Conservation (phyloP, 1,140 invertebrate genomes). For the Protaetia brevitarsis region DNA sequence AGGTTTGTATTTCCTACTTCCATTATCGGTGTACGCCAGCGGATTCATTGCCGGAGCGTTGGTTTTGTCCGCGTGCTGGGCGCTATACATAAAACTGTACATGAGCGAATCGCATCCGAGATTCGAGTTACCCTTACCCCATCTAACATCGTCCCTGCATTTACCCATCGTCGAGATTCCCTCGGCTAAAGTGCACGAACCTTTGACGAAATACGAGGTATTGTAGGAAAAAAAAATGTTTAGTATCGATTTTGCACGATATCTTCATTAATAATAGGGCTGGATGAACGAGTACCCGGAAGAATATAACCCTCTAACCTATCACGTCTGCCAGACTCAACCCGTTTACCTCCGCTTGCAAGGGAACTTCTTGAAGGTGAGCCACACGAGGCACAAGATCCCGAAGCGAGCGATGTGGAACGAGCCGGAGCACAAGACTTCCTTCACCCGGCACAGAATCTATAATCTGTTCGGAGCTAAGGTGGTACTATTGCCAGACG, state of each 20-base stretch:
- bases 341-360: constrained; percentile 83
- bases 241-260: background rate
- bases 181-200: constrained; percentile 53
- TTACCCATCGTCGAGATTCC: constrained; percentile 50
- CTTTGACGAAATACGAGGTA: constrained; percentile 57
- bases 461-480: constrained; percentile 70
- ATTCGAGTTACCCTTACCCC: too few relatives aligned
- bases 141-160: background rate
- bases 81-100: constrained; percentile 31
- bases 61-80: constrained; percentile 35
- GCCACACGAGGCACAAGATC: constrained; percentile 74
- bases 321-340: constrained; percentile 79
- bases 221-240: constrained; percentile 3
- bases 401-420: constrained; percentile 84
- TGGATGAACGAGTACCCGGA: constrained; percentile 86
- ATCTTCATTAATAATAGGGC: constrained; percentile 52
- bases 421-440: constrained; percentile 65
- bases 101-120: too few relatives aligned
- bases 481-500: constrained; percentile 68
- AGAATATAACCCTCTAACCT: constrained; percentile 74
- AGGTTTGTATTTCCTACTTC: constrained; percentile 38
- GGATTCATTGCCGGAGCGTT: constrained; percentile 44
- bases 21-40: constrained; percentile 44
- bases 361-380: constrained; percentile 69
- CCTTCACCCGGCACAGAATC: constrained; percentile 71